phyloP scores from a whole-genome alignment of 2,797 vertebrate species.

The Cheirogaleus major region DNA sequence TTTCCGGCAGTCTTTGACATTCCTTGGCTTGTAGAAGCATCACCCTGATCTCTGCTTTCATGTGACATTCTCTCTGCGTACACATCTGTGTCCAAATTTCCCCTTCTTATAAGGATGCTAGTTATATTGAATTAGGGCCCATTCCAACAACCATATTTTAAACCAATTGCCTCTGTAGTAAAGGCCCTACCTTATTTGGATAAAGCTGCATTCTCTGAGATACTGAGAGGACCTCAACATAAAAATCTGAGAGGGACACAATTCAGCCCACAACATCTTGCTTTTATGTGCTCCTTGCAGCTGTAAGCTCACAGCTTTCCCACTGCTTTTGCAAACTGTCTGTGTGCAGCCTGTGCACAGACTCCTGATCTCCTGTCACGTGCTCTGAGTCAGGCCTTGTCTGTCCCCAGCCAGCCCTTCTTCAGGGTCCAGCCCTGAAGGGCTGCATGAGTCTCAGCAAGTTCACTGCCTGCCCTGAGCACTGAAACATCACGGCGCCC shows the following conservation, averaged over 20 bases:
- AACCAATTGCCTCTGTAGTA: neutral
- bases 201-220: neutral
- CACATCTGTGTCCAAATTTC: neutral
- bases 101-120: neutral
- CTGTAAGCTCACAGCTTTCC: neutral
- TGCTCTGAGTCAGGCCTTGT: neutral
- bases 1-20: neutral
- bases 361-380: neutral
- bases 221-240: neutral
- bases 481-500: neutral
- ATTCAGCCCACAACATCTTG: neutral
- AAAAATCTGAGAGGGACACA: neutral
- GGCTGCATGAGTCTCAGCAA: neutral
- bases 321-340: neutral
- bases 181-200: neutral
- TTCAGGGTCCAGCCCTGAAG: neutral
- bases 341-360: neutral
- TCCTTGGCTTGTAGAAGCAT: neutral
- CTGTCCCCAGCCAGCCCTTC: neutral
- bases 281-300: neutral
- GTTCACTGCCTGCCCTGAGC: accelerated
- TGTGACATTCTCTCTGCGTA: neutral
- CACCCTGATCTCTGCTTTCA: neutral
- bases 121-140: neutral
- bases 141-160: neutral